Conservation (phyloP, 1,140 invertebrate species). For the Drosophila tani region DNA sequence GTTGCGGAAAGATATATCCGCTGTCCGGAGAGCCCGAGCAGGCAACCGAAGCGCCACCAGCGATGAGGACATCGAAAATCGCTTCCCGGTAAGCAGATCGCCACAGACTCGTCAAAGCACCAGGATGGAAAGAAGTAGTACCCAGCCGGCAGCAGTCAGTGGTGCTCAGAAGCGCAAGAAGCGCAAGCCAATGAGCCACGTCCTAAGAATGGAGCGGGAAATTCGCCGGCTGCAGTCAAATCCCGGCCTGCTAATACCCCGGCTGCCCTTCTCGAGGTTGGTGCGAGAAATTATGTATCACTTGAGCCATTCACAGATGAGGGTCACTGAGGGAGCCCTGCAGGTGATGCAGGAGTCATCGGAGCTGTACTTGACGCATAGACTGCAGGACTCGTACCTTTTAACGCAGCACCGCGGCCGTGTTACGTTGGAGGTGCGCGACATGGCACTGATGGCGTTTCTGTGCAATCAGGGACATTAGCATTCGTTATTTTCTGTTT, state of each 20-base stretch:
- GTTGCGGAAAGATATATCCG: not conserved
- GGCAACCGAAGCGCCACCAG: not conserved
- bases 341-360: conserved; percentile 11
- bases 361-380: conserved; percentile 5
- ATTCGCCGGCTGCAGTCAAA: not conserved
- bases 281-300: not conserved
- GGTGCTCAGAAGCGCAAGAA: not conserved
- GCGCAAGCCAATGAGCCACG: not conserved
- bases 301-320: not conserved
- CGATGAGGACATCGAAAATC: conserved; percentile 4
- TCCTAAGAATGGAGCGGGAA: not conserved
- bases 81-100: not conserved
- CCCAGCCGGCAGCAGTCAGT: not conserved
- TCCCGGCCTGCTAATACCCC: conserved; percentile 4
- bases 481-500: no score
- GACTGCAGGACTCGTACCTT: conserved; percentile 8
- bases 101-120: not conserved
- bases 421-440: conserved; percentile 10
- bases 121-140: not conserved
- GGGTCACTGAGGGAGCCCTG: conserved; percentile 3
- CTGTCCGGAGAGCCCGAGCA: not conserved
- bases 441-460: conserved; percentile 10
- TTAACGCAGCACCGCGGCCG: conserved; percentile 9
- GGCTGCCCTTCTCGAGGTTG: conserved; percentile 8
- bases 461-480: not conserved